Evolutionary conservation across 2,797 vertebrate species (phyloP).

Genomic region (Oreochromis grahami): DNA sequence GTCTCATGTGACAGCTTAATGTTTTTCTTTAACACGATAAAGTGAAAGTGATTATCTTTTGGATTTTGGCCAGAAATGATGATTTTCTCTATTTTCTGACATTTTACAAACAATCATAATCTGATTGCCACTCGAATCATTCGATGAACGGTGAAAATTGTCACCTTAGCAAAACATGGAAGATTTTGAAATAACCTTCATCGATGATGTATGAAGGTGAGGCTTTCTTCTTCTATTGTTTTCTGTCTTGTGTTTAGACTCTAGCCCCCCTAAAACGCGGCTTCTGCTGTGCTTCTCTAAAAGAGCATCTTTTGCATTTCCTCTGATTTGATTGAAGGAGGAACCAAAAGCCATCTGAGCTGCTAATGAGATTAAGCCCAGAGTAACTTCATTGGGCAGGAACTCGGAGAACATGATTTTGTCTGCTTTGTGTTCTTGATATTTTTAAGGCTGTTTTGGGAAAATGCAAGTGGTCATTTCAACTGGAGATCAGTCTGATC

Average conservation of each 20-base stretch:
- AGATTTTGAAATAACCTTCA: background rate
- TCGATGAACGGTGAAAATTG: background rate
- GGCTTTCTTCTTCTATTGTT: background rate
- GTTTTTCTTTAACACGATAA: background rate
- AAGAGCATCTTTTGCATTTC: background rate
- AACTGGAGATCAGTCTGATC: background rate
- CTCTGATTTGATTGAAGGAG: background rate
- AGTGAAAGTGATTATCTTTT: background rate
- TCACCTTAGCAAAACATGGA: background rate
- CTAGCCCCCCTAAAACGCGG: background rate
- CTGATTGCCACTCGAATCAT: background rate
- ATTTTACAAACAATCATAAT: background rate
- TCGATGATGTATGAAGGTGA: background rate
- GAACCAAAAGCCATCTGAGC: constrained; percentile 26
- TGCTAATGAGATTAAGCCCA: constrained; percentile 41
- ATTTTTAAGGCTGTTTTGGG: constrained; percentile 1
- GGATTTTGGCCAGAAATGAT: background rate
- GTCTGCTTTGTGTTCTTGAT: background rate
- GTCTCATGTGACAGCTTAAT: background rate
- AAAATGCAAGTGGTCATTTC: background rate
- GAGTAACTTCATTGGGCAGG: constrained; percentile 34
- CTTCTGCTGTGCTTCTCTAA: background rate
- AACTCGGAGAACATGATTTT: background rate
- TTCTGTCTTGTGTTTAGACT: background rate
- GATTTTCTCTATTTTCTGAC: background rate